Conservation (phyloP, 1,140 invertebrate species). For the Bradynema listronoti region DNA sequence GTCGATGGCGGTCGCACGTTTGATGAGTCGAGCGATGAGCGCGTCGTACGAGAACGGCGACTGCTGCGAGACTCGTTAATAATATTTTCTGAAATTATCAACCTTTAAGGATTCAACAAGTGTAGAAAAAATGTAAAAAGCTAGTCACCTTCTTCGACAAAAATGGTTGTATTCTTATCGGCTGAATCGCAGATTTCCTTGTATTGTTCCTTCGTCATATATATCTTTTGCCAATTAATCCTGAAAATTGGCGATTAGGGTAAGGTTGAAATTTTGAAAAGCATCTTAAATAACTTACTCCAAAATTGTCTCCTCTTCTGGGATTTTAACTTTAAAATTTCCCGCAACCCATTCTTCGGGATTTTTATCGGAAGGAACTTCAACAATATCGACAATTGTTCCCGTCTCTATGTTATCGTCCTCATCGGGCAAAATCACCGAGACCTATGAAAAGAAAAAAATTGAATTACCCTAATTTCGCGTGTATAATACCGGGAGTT, state of each 20-base stretch:
- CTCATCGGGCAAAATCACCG: slow-evolving; percentile 11
- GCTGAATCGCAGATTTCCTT: slow-evolving; percentile 24
- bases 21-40: slow-evolving; percentile 4
- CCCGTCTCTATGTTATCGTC: slow-evolving; percentile 30
- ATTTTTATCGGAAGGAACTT: slow-evolving; percentile 30
- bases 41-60: slow-evolving; percentile 8
- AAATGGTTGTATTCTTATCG: not conserved
- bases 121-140: not conserved
- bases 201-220: slow-evolving; percentile 26
- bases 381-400: slow-evolving; percentile 19
- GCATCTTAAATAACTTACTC: slow-evolving; percentile 3
- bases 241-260: slow-evolving; percentile 28
- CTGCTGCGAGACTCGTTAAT: slow-evolving; percentile 16
- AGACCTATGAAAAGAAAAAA: slow-evolving; percentile 16
- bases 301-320: slow-evolving; percentile 22
- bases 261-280: not conserved
- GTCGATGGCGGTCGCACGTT: not conserved
- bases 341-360: slow-evolving; percentile 44
- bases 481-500: too few species aligned
- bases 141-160: not conserved
- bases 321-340: slow-evolving; percentile 24
- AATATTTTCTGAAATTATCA: slow-evolving; percentile 41
- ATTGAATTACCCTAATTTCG: too few species aligned
- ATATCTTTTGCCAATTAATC: slow-evolving; percentile 39
- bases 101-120: too few species aligned